Evolutionary conservation across 2,888 invertebrate genomes (phyloP).

Genomic region (Pegoplata infirma): DNA sequence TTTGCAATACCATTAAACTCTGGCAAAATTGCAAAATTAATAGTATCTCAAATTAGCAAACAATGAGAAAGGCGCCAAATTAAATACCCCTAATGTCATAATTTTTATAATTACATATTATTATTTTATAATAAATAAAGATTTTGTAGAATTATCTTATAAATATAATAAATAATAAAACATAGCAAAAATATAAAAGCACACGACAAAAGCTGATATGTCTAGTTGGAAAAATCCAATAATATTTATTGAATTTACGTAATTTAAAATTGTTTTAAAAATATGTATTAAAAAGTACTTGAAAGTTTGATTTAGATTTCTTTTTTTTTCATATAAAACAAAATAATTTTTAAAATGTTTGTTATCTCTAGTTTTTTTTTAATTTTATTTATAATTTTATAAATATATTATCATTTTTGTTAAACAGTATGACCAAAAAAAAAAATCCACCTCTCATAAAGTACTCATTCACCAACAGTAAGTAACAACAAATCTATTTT

Average conservation of each 20-base stretch:
- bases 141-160: too few relatives aligned
- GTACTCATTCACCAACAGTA: constrained; percentile 1
- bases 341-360: constrained; percentile 7
- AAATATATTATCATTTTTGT: constrained; percentile 30
- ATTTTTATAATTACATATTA: too few relatives aligned
- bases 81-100: too few relatives aligned
- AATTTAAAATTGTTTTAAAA: not conserved
- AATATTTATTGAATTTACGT: not conserved
- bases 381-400: not conserved
- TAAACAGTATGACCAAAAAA: constrained; percentile 22
- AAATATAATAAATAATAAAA: too few relatives aligned
- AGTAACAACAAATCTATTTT: constrained; percentile 17
- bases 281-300: not conserved
- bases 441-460: not conserved
- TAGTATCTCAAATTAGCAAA: too few relatives aligned
- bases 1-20: too few relatives aligned
- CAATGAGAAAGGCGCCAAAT: too few relatives aligned
- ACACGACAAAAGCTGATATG: not conserved
- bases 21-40: too few relatives aligned
- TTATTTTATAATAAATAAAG: too few relatives aligned
- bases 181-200: too few relatives aligned
- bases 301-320: not conserved
- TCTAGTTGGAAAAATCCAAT: not conserved
- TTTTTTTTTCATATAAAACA: not conserved
- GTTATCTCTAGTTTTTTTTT: constrained; percentile 29